These are phyloP conservation scores for Polyommatus iphigenia DNA, from an alignment of 2,888 invertebrate species.

Conservation along the genomic window DNA sequence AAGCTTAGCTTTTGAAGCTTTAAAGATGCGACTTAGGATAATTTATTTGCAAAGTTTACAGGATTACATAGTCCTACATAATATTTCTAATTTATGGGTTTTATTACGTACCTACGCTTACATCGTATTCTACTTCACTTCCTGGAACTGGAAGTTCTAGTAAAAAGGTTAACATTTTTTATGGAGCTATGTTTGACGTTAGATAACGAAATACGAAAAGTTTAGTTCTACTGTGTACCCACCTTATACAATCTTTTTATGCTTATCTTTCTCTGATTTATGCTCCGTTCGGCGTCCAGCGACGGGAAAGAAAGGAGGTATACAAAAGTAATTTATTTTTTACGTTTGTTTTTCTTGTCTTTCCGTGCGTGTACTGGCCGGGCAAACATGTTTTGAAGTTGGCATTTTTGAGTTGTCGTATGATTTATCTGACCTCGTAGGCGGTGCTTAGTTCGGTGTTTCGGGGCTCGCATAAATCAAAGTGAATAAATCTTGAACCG, in stretches of 20 bases:
- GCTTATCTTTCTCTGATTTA: constrained; percentile 81
- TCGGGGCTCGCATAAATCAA: constrained; percentile 72
- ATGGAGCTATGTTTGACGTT: constrained; percentile 61
- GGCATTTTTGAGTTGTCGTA: constrained; percentile 80
- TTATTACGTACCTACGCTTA: neutral
- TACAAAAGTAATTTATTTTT: constrained; percentile 81
- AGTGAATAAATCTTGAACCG: constrained; percentile 48
- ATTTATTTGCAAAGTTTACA: neutral
- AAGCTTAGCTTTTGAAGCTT: neutral
- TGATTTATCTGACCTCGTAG: constrained; percentile 74
- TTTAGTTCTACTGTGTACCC: constrained; percentile 77
- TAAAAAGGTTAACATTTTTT: constrained; percentile 59
- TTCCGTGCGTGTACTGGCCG: constrained; percentile 75
- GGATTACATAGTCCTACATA: neutral
- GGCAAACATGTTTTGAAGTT: constrained; percentile 77
- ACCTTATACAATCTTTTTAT: constrained; percentile 80
- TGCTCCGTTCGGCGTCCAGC: constrained; percentile 77
- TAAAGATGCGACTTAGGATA: neutral
- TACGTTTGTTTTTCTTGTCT: constrained; percentile 79
- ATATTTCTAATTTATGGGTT: neutral
- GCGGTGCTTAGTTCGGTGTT: constrained; percentile 78
- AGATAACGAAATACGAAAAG: constrained; percentile 78
- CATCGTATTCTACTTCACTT: constrained; percentile 52
- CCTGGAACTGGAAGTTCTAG: constrained; percentile 57
- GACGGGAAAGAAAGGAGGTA: constrained; percentile 79